Evolutionary conservation across 2,113 vertebrate genomes (phyloP).

Genomic region (Semicossyphus pulcher): DNA sequence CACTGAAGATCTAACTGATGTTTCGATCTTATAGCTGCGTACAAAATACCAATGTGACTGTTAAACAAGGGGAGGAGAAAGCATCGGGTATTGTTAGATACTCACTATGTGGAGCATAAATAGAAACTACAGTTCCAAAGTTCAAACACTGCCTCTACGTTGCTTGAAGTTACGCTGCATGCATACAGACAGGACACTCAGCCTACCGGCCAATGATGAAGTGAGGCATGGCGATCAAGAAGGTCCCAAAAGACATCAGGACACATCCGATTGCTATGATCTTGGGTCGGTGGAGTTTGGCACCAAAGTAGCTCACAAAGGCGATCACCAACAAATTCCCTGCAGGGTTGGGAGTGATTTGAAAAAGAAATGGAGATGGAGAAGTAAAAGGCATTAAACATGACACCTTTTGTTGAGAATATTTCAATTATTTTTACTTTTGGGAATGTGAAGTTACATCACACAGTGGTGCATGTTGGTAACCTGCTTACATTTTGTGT

Average conservation of each 20-base stretch:
- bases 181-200: neutral
- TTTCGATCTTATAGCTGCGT: constrained; percentile 90
- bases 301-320: constrained; percentile 96
- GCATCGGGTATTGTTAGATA: constrained; percentile 62
- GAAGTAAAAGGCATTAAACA: constrained; percentile 17
- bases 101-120: constrained; percentile 42
- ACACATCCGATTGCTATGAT: constrained; percentile 92
- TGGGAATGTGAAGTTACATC: no score
- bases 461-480: no score
- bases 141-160: neutral
- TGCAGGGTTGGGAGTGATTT: constrained; percentile 57
- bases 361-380: neutral
- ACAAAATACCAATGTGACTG: constrained; percentile 78
- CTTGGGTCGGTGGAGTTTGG: constrained; percentile 93
- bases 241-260: constrained; percentile 92
- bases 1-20: constrained; percentile 77
- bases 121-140: neutral
- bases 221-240: constrained; percentile 92
- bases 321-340: constrained; percentile 95
- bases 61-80: constrained; percentile 71
- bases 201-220: constrained; percentile 93
- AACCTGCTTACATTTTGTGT: no score
- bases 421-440: neutral
- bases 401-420: neutral
- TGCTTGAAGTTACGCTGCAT: neutral